A percentile compares a stretch with the other conserved stretches of the same genome.
Evolutionary conservation across 1,140 invertebrate species (phyloP).

Genomic region (Saxidomus purpurata): DNA sequence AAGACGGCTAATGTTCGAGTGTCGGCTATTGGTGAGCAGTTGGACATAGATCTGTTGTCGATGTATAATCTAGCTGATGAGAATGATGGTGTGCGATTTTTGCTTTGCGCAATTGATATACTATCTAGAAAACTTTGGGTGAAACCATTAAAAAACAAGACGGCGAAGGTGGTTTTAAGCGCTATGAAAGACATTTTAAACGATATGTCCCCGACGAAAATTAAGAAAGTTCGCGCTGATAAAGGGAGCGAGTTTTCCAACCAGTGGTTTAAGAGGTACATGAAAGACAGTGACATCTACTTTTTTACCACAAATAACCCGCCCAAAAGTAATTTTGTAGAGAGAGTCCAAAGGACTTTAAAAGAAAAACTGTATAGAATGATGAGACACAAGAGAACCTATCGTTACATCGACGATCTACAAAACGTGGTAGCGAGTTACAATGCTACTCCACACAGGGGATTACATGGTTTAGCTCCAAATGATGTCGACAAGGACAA

Average conservation of each 20-base stretch:
- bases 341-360: slow-evolving; percentile 66
- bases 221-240: slow-evolving; percentile 58
- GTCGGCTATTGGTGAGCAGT: slow-evolving; percentile 40
- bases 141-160: slow-evolving; percentile 67
- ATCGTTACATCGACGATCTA: slow-evolving; percentile 50
- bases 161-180: slow-evolving; percentile 62
- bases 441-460: slow-evolving; percentile 65
- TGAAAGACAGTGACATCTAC: slow-evolving; percentile 52
- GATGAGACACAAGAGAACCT: slow-evolving; percentile 54
- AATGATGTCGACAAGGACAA: slow-evolving; percentile 66
- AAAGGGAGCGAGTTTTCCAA: slow-evolving; percentile 68
- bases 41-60: slow-evolving; percentile 66
- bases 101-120: slow-evolving; percentile 66
- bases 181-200: slow-evolving; percentile 65
- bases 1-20: slow-evolving; percentile 54
- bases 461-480: slow-evolving; percentile 56
- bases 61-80: slow-evolving; percentile 51
- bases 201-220: slow-evolving; percentile 42
- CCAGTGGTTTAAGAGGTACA: slow-evolving; percentile 57
- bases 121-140: slow-evolving; percentile 66
- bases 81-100: slow-evolving; percentile 62
- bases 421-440: slow-evolving; percentile 60
- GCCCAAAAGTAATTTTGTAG: slow-evolving; percentile 65
- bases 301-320: slow-evolving; percentile 63
- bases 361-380: slow-evolving; percentile 66